Percentiles rank a stretch among this genome's conserved stretches.
phyloP scores from a whole-genome alignment of 2,797 vertebrate species.

The Rhincodon typus region DNA sequence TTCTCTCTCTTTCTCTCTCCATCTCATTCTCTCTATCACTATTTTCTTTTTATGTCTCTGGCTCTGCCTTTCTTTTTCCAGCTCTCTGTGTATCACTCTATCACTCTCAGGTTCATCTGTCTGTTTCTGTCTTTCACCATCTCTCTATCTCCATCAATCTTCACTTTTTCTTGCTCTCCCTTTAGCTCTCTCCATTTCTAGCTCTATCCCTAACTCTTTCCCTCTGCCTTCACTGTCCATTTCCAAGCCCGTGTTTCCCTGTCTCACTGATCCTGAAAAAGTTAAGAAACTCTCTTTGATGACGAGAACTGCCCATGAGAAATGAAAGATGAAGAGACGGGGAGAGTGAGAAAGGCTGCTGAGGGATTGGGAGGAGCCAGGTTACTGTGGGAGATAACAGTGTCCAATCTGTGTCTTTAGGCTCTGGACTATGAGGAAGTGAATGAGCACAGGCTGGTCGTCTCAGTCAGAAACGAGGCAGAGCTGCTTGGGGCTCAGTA shows the following conservation, averaged over 20 bases:
- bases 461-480: slow-evolving; percentile 64
- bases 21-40: too few species aligned
- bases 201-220: background rate
- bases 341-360: background rate
- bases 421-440: slow-evolving; percentile 72
- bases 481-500: slow-evolving; percentile 65
- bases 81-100: too few species aligned
- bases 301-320: background rate
- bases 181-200: background rate
- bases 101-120: too few species aligned
- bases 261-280: background rate
- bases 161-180: too few species aligned
- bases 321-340: background rate
- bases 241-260: background rate
- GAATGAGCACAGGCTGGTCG: slow-evolving; percentile 65
- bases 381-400: background rate
- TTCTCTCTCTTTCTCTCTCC: too few species aligned
- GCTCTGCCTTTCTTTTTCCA: too few species aligned
- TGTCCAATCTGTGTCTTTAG: slow-evolving; percentile 47
- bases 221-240: background rate
- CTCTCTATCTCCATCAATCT: background rate
- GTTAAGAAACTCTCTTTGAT: background rate
- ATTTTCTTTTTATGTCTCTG: too few species aligned
- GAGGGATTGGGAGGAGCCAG: slow-evolving; percentile 22
- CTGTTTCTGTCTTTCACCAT: too few species aligned